Conservation (phyloP, 2,888 invertebrate species). For the Amphipoea oculea region DNA sequence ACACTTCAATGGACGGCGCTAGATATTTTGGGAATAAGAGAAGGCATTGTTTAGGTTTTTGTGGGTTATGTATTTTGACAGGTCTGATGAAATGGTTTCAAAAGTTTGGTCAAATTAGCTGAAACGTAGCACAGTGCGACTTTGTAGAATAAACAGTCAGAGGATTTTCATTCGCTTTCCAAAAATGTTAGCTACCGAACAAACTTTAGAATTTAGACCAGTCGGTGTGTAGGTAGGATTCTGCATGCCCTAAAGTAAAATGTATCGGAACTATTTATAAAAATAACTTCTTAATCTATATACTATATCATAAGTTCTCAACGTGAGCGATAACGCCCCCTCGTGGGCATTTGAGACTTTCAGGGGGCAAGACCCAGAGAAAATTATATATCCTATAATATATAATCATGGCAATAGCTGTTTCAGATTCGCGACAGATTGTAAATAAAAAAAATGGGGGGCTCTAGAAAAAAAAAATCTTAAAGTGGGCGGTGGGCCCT, state of each 20-base stretch:
- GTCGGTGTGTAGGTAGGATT: background rate
- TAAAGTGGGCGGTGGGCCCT: too few species aligned
- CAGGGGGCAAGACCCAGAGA: too few species aligned
- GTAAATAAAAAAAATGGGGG: too few species aligned
- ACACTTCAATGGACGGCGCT: slow-evolving; percentile 81
- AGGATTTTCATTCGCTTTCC: background rate
- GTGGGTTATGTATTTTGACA: slow-evolving; percentile 25
- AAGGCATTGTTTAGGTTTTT: slow-evolving; percentile 60
- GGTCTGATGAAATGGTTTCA: background rate
- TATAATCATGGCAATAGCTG: too few species aligned
- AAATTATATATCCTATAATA: too few species aligned
- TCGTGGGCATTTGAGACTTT: too few species aligned
- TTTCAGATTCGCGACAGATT: too few species aligned
- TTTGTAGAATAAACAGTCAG: background rate
- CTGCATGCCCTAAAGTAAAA: background rate
- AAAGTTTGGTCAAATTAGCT: slow-evolving; percentile 2
- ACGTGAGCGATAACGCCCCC: too few species aligned
- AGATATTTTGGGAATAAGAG: slow-evolving; percentile 72
- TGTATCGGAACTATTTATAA: background rate
- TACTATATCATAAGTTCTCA: too few species aligned
- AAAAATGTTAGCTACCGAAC: too few species aligned
- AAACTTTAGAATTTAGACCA: background rate
- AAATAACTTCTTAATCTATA: background rate
- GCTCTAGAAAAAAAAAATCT: too few species aligned
- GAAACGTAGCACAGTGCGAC: fast-evolving